These are phyloP conservation scores for Alfaro cultratus DNA, from an alignment of 2,797 vertebrate genomes.

Conservation along the genomic window DNA sequence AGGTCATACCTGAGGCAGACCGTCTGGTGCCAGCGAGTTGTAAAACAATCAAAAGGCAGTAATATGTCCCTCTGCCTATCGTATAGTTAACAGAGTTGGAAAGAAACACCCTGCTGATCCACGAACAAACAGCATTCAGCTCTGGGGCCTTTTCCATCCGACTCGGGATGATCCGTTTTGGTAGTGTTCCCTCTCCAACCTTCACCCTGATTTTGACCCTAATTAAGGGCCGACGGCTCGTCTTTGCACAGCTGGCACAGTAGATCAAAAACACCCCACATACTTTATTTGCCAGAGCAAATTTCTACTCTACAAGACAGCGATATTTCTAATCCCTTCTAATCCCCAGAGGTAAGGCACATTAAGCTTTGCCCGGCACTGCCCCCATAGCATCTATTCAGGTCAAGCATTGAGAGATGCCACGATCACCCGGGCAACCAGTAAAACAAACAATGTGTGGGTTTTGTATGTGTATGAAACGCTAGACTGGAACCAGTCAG, in stretches of 20 bases:
- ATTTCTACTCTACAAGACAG: constrained; percentile 6
- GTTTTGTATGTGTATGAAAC: constrained; percentile 80
- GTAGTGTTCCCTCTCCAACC: constrained; percentile 48
- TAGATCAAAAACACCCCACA: constrained; percentile 32
- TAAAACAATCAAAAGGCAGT: constrained; percentile 77
- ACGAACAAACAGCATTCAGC: constrained; percentile 49
- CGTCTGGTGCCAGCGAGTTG: constrained; percentile 77
- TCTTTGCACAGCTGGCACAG: constrained; percentile 1
- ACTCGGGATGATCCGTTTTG: constrained; percentile 35
- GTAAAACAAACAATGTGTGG: constrained; percentile 84
- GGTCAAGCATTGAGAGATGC: constrained; percentile 74
- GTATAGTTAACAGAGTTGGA: constrained; percentile 61
- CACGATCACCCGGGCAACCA: constrained; percentile 78
- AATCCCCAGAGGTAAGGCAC: constrained; percentile 35
- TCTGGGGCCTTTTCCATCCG: constrained; percentile 20
- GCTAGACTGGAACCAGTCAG: constrained; percentile 73
- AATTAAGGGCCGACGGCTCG: constrained; percentile 7
- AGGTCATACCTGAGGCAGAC: constrained; percentile 76
- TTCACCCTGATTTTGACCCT: constrained; percentile 48
- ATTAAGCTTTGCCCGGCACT: constrained; percentile 42
- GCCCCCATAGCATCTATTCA: constrained; percentile 62
- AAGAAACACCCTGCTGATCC: constrained; percentile 44
- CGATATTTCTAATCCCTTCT: constrained; percentile 26
- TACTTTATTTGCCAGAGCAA: constrained; percentile 10
- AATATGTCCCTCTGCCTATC: constrained; percentile 63